Evolutionary conservation across 2,797 vertebrate species (phyloP), one percentile per base, ranked within the genome.

Genomic region (Cheirogaleus major): DNA sequence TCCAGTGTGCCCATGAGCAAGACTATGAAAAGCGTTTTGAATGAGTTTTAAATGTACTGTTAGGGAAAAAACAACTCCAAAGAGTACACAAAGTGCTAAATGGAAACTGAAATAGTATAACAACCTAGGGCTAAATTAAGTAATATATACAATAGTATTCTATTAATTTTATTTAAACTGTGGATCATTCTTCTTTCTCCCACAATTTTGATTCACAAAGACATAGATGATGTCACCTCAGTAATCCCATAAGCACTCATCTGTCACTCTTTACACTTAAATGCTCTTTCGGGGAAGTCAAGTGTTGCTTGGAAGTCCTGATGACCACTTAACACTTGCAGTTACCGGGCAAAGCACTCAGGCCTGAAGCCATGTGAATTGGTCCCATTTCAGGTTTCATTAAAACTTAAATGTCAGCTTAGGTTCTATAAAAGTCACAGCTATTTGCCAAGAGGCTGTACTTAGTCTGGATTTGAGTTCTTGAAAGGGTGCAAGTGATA

Each of bases 401-500:
- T 96, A 91, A 96, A 96, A 61, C 59, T 61, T 67, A 95, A 88
- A 92, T 32, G 5, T 80, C 41, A 83, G 23, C 13, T 79, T 93
- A 89, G n/a, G 18, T 48, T 91, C 84, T 92, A 63, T n/a, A 87
- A 95, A 78, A 76, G 32, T 63, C 69, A 87, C 10, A 78, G 41
- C 25, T 91, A 10, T 55, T 78, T 79, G 76, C 78, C 76, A 69
- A 89, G 50, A 57, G 78, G 15, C 41, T 2, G 11, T 35, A 11
- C 17, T 59, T 48, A 11, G 50, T 90, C 3, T 83, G 15, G 8
- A 50, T 84, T 59, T 76, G 32, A 61, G 7, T 91, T 94, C n/a
- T 78, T 63, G 12, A 32, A 82, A 76, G 75, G 52, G 20, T 70
- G 2, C 15, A 86, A 79, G 41, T 43, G 18, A 78, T 23, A 65